Conservation (phyloP, 2,888 invertebrate genomes). For the Nephrotoma flavescens region DNA sequence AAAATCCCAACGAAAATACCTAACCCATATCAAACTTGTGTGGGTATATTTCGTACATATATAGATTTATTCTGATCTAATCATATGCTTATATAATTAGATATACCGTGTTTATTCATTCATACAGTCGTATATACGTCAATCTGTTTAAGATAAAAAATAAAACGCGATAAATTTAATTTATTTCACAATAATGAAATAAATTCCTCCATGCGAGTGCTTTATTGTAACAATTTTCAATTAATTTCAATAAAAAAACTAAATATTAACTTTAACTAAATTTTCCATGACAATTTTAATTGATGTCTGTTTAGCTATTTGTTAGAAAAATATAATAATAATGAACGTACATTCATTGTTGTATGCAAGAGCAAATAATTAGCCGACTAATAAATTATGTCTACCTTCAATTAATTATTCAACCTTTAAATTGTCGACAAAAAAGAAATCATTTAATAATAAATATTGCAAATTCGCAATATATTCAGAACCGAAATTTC, state of each 20-base stretch:
- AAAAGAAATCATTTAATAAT: neutral
- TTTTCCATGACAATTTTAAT: neutral
- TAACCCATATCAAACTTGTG: too few species aligned
- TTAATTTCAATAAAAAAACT: neutral
- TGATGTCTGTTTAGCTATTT: neutral
- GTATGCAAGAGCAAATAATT: neutral
- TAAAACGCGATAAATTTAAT: neutral
- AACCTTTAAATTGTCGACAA: neutral
- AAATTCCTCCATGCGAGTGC: neutral
- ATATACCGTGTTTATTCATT: neutral
- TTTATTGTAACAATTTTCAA: neutral
- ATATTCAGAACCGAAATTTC: too few species aligned
- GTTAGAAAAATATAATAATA: neutral
- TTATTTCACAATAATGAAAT: neutral
- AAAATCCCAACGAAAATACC: too few species aligned
- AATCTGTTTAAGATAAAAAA: neutral
- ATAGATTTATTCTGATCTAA: neutral
- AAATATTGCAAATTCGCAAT: too few species aligned
- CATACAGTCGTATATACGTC: neutral
- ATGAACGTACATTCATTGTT: neutral
- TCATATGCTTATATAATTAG: neutral
- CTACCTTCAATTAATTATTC: neutral
- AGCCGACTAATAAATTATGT: neutral
- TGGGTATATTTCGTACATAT: neutral
- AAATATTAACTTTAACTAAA: neutral